Percentiles rank a stretch among this genome's conserved stretches.
Conservation (phyloP, 2,113 vertebrate genomes). For the Xenopus tropicalis region DNA sequence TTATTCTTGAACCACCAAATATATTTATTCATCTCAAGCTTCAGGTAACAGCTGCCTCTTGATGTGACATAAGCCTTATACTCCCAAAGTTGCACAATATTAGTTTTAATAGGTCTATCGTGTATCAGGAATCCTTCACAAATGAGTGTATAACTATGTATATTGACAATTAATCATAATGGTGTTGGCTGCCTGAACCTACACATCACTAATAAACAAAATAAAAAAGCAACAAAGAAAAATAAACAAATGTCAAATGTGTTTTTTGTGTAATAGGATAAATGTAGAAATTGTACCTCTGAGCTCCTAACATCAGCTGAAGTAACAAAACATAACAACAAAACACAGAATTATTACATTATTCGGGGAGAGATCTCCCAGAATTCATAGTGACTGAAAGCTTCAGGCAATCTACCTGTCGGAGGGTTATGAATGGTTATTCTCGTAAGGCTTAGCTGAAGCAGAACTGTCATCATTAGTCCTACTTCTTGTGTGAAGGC, state of each 20-base stretch:
- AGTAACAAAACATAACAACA: slow-evolving; percentile 2
- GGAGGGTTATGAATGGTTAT: slow-evolving; percentile 10
- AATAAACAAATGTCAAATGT: background rate
- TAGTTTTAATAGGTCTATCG: no score
- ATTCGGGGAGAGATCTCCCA: slow-evolving; percentile 22
- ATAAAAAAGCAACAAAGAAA: background rate
- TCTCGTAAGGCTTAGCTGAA: slow-evolving; percentile 10
- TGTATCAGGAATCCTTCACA: no score
- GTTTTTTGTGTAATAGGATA: background rate
- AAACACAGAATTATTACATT: slow-evolving; percentile 20
- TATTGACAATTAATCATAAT: no score
- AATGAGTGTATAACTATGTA: no score
- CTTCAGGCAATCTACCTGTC: slow-evolving; percentile 34
- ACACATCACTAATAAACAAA: no score
- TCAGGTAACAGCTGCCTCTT: no score
- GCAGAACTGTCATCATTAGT: slow-evolving; percentile 13
- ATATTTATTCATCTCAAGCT: no score
- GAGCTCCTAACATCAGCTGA: background rate
- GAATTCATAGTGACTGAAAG: slow-evolving; percentile 22
- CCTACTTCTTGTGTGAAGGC: background rate
- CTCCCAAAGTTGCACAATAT: no score
- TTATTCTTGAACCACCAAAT: no score
- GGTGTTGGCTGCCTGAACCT: no score
- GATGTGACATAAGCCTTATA: no score
- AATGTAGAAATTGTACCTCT: background rate